phyloP scores from a whole-genome alignment of 2,797 vertebrate genomes.

The Enteromius argenteus region DNA sequence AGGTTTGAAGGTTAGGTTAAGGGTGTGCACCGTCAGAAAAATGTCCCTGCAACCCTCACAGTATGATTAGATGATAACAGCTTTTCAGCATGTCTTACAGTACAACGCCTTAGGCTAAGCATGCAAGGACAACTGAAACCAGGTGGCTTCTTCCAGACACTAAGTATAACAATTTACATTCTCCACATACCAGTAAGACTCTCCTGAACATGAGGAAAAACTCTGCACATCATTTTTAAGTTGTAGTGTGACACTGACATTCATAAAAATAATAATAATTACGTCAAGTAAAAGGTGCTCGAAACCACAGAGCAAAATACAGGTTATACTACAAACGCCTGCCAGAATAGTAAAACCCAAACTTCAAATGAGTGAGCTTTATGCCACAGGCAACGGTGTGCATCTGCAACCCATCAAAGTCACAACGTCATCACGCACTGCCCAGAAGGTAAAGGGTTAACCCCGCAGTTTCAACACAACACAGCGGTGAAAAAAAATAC shows the following conservation, averaged over 20 bases:
- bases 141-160: slow-evolving; percentile 40
- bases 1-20: slow-evolving; percentile 37
- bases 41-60: background rate
- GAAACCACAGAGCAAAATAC: background rate
- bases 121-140: slow-evolving; percentile 16
- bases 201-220: slow-evolving; percentile 1
- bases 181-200: slow-evolving; percentile 21
- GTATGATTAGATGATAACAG: background rate
- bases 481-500: slow-evolving; percentile 65
- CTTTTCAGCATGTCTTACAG: background rate
- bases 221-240: background rate
- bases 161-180: slow-evolving; percentile 21
- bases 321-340: background rate
- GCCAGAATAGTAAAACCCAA: slow-evolving; percentile 1
- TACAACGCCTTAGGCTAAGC: background rate
- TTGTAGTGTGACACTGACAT: background rate
- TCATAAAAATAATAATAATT: background rate
- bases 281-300: background rate
- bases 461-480: slow-evolving; percentile 59
- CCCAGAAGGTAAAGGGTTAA: slow-evolving; percentile 78
- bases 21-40: slow-evolving; percentile 32
- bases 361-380: background rate
- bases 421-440: slow-evolving; percentile 53
- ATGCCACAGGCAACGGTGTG: background rate
- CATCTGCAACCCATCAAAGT: slow-evolving; percentile 29